A percentile compares a stretch with the other conserved stretches of the same genome.
Conservation (phyloP, 2,888 invertebrate species). For the Scaptomyza tumidula region DNA sequence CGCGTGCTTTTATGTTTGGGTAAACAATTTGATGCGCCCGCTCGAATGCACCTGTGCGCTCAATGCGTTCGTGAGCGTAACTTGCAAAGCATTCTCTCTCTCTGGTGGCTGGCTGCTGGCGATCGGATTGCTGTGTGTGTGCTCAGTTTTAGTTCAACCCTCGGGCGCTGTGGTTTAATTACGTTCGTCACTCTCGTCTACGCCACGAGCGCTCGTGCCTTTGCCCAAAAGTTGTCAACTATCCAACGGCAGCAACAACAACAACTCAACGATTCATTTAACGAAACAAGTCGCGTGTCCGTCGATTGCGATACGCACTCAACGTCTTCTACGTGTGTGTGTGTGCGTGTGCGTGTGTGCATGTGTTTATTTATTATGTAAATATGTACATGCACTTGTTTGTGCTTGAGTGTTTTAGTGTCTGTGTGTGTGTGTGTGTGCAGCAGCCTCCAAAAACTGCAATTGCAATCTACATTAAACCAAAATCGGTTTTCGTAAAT, state of each 20-base stretch:
- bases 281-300: constrained; percentile 76
- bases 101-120: constrained; percentile 18
- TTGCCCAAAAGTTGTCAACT: constrained; percentile 76
- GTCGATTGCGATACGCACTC: constrained; percentile 40
- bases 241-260: constrained; percentile 42
- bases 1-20: constrained; percentile 37
- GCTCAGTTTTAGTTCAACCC: constrained; percentile 75
- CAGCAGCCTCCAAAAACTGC: constrained; percentile 69
- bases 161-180: constrained; percentile 72
- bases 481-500: constrained; percentile 61
- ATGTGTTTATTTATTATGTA: constrained; percentile 27
- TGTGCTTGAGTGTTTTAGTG: constrained; percentile 13
- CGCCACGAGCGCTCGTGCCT: constrained; percentile 32
- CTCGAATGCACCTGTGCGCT: constrained; percentile 44
- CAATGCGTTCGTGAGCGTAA: constrained; percentile 13
- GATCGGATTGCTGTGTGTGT: constrained; percentile 22
- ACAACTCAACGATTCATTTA: constrained; percentile 52
- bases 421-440: constrained; percentile 23
- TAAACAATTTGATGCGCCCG: constrained; percentile 35
- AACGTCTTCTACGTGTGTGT: constrained; percentile 12
- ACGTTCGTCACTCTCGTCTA: constrained; percentile 27
- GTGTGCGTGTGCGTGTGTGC: constrained; percentile 16
- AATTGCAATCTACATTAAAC: constrained; percentile 61
- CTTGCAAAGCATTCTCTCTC: neutral
- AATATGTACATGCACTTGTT: constrained; percentile 15